These are phyloP conservation scores for Streptopelia turtur DNA, from an alignment of 2,797 vertebrate species.

Conservation along the genomic window DNA sequence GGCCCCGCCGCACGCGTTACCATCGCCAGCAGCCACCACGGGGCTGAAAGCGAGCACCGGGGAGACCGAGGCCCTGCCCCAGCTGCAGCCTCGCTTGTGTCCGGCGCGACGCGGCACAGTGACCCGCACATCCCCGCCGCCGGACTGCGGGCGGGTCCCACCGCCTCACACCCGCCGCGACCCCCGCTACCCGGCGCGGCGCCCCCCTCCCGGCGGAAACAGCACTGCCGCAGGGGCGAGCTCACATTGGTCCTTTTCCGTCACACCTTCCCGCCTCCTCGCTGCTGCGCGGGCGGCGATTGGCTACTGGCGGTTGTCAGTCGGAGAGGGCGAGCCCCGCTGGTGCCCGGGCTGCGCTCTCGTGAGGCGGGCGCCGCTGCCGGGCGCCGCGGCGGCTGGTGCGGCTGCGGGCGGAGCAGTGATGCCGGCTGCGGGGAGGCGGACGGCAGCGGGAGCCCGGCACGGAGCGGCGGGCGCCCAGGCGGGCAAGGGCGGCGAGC, in stretches of 20 bases:
- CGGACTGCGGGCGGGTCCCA: rapidly evolving
- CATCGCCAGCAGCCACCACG: neutral
- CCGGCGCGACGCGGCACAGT: rapidly evolving
- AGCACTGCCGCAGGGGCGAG: neutral
- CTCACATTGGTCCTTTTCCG: conserved; percentile 50
- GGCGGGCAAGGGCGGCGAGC: conserved; percentile 28
- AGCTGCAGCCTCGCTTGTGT: neutral
- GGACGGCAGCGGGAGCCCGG: conserved; percentile 55
- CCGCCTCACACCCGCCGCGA: neutral
- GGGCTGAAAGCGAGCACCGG: no score
- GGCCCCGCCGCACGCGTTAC: neutral
- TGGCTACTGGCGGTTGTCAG: conserved; percentile 68
- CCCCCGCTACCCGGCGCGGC: neutral
- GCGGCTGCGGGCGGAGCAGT: conserved; percentile 66
- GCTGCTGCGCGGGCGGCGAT: conserved; percentile 30
- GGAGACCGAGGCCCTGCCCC: neutral
- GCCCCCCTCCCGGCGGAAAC: conserved; percentile 38
- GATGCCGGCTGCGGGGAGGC: conserved; percentile 69
- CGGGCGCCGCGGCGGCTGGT: conserved; percentile 46
- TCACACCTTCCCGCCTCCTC: neutral
- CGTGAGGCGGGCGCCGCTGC: conserved; percentile 52
- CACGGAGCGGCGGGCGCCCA: conserved; percentile 34
- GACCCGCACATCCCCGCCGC: rapidly evolving
- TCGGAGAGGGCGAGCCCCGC: conserved; percentile 65
- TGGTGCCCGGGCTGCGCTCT: conserved; percentile 49